Base-by-base conservation (phyloP, 2,888 invertebrate species). In the Laspeyria flexula region DNA sequence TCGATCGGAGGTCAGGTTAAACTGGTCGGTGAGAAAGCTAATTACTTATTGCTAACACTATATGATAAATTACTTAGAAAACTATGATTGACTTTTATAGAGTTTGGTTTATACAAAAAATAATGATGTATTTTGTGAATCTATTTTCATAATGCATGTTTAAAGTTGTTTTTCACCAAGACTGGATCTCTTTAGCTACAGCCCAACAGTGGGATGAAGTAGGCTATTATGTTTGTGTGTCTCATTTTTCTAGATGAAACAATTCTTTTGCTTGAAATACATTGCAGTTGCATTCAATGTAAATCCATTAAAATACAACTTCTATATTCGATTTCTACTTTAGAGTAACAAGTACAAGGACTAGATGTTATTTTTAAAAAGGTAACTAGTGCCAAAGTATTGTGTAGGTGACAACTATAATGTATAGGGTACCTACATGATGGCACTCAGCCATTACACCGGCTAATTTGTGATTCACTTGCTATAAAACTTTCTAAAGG, bases 21-120 rank as follows among this genome's bases (percentile, higher is more conserved):
- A 59, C 61, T 61, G 15, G 51, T 47, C 31, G 52, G 47, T 50
- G 46, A 35, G 68, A 68, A 66, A 68, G 63, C 41, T 39, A 50
- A 52, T 48, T 53, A 53, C 48, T 57, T 39, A 48, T 41, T 30
- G 13, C 15, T 30, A 29, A n/a, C 29, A 29, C 18, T 38, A 23
- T 5, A n/a, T 21, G 9, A 29, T 13, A 15, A 27, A 47, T 13
- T 58, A 40, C 52, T 25, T 43, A 34, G 29, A 34, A 50, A 35
- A 16, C 12, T 43, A 10, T 10, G 45, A 13, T 30, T 34, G 27
- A 9, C 5, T 25, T 35, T 30, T 12, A 34, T 23, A 6, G 23
- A 9, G n/a, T 18, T 3, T 18, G 5, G 18, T 18, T 3, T 18
- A 18, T 18, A n/a, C n/a, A n/a, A n/a, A n/a, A n/a, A n/a, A n/a